A percentile compares a stretch with the other conserved stretches of the same genome.
Conservation (phyloP, 1,140 invertebrate species). For the Goniozus legneri region DNA sequence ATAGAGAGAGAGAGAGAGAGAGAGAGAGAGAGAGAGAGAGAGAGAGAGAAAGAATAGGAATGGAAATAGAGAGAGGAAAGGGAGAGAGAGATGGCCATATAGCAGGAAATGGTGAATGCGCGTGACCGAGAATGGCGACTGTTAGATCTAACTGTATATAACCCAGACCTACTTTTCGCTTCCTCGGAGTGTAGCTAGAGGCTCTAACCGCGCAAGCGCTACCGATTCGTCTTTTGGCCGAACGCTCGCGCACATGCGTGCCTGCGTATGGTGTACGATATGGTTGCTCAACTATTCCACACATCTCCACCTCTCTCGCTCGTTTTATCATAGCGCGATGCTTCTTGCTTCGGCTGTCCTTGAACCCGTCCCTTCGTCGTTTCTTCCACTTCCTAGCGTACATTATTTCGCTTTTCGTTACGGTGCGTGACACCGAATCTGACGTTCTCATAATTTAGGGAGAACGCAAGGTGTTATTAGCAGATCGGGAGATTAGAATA, state of each 20-base stretch:
- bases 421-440: too few species aligned
- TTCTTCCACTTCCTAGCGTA: too few species aligned
- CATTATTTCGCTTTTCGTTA: too few species aligned
- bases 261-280: background rate
- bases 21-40: background rate
- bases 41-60: background rate
- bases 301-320: background rate
- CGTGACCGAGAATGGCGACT: constrained; percentile 23
- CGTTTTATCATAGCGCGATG: too few species aligned
- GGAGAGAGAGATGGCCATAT: background rate
- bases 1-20: background rate
- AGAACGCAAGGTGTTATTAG: too few species aligned
- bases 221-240: too few species aligned
- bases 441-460: too few species aligned
- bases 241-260: background rate
- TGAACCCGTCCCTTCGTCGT: constrained; percentile 19
- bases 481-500: too few species aligned
- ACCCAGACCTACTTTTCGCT: constrained; percentile 47
- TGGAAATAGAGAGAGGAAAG: background rate
- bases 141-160: constrained; percentile 52
- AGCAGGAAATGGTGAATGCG: background rate
- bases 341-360: constrained; percentile 16
- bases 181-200: constrained; percentile 14
- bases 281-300: constrained; percentile 12
- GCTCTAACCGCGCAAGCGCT: too few species aligned